Base-by-base conservation (phyloP, 2,113 vertebrate species). In the Oceanites oceanicus region DNA sequence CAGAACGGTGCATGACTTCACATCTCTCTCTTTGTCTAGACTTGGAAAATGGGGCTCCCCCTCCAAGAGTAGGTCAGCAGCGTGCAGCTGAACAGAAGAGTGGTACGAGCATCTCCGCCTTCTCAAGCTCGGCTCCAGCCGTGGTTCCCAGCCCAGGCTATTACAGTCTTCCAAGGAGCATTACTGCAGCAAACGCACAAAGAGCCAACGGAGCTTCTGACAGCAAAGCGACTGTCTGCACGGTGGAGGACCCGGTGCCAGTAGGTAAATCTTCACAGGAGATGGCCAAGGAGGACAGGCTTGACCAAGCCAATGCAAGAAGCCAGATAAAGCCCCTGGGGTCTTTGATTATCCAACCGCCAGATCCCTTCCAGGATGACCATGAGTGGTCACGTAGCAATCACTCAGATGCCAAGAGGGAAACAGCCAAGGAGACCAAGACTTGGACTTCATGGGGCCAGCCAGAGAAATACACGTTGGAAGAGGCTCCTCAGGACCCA, bases 61-160 rank as follows among this genome's bases (percentile, higher is more conserved):
- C 21, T 40, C 27, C 7, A 0, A 49, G 56, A 3, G 6, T 7
- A 29, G 71, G 26, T 11, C 96, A 65, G 59, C 86, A 83, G n/a
- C 10, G 1, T 6, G 75, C 44, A 71, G 65, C 62, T 8, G 94
- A 95, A 2, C 73, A 92, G 30, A 97, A 65, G 42, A 59, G 62
- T 7, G 25, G 36, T 10, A 94, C 79, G 44, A 83, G 27, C 78
- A 27, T 20, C n/a, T 78, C 96, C 11, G 79, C 78, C 82, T 96
- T 94, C 50, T 73, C 98, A 61, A 97, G 98, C 90, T 97, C 98
- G 1, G 97, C 97, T 47, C 98, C 98, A 21, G 63, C 98, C 75
- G 94, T 86, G 3, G 65, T 94, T 68, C 96, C 98, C 13, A 96
- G 89, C 83, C 82, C 92, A 13, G 96, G 96, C 19, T 81, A 82